Conservation (phyloP, 30 jellyfish, hydroid and myxozoan species). For the Hydractinia symbiolongicarpus region DNA sequence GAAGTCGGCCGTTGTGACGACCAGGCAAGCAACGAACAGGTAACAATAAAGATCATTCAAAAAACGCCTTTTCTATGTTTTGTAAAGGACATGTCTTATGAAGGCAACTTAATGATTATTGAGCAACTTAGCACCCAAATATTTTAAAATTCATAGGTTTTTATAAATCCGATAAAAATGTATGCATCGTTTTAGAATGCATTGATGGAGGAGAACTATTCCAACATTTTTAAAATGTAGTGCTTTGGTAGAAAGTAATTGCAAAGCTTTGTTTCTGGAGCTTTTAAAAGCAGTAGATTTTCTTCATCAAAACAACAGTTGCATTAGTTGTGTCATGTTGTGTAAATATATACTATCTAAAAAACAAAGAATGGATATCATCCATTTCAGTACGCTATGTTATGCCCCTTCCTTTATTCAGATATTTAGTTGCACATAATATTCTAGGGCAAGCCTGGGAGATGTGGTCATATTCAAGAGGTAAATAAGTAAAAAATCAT, state of each 20-base stretch:
- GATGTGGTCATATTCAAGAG: too few species aligned
- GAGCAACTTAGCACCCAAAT: background rate
- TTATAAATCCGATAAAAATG: conserved; percentile 50
- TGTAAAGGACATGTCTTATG: background rate
- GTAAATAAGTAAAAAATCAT: too few species aligned
- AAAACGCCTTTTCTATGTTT: background rate
- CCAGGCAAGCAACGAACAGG: background rate
- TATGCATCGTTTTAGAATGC: conserved; percentile 59
- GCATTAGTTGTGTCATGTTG: too few species aligned
- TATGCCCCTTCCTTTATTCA: too few species aligned
- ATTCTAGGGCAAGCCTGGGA: too few species aligned
- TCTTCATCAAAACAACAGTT: background rate
- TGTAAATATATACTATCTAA: too few species aligned
- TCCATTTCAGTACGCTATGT: too few species aligned
- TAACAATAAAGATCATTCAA: background rate
- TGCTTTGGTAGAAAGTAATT: conserved; percentile 36
- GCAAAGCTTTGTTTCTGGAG: conserved; percentile 50
- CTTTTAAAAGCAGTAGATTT: conserved; percentile 58
- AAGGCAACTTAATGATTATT: conserved; percentile 14
- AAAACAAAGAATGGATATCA: too few species aligned
- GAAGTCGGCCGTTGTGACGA: too few species aligned
- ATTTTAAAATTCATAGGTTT: conserved; percentile 56
- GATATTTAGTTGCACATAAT: too few species aligned
- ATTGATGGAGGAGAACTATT: conserved; percentile 72
- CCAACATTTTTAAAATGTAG: conserved; percentile 39